phyloP scores from a whole-genome alignment of 2,113 vertebrate genomes.

The Puma concolor region DNA sequence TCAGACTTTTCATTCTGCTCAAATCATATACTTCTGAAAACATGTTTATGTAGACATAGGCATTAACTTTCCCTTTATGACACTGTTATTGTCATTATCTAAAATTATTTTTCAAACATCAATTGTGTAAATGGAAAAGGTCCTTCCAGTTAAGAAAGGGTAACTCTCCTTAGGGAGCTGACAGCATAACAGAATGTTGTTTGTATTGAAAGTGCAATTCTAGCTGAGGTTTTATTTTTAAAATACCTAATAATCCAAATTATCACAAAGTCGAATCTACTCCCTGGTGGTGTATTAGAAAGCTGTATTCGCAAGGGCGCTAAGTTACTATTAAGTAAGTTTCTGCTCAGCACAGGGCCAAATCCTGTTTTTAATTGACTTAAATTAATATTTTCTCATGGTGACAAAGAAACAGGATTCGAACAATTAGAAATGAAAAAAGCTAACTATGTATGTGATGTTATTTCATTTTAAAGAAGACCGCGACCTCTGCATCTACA shows the following conservation, averaged over 20 bases:
- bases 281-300: slow-evolving; percentile 62
- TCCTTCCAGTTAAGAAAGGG: slow-evolving; percentile 46
- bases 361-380: slow-evolving; percentile 65
- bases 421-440: slow-evolving; percentile 33
- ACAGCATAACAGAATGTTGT: slow-evolving; percentile 64
- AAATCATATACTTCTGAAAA: background rate
- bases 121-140: slow-evolving; percentile 33
- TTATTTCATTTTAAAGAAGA: background rate
- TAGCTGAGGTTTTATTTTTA: slow-evolving; percentile 78
- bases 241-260: slow-evolving; percentile 75
- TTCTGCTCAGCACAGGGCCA: slow-evolving; percentile 51
- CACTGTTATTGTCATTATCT: background rate
- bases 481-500: background rate
- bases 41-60: background rate
- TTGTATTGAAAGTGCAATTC: slow-evolving; percentile 69
- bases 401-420: slow-evolving; percentile 12
- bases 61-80: slow-evolving; percentile 4
- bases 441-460: background rate
- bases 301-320: slow-evolving; percentile 60
- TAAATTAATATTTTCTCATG: slow-evolving; percentile 61
- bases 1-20: background rate
- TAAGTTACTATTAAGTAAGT: slow-evolving; percentile 44
- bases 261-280: slow-evolving; percentile 58
- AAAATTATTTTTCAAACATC: slow-evolving; percentile 45
- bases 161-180: slow-evolving; percentile 61